These are phyloP conservation scores for Octopus bimaculoides DNA, from an alignment of 1,140 invertebrate genomes.

Conservation along the genomic window DNA sequence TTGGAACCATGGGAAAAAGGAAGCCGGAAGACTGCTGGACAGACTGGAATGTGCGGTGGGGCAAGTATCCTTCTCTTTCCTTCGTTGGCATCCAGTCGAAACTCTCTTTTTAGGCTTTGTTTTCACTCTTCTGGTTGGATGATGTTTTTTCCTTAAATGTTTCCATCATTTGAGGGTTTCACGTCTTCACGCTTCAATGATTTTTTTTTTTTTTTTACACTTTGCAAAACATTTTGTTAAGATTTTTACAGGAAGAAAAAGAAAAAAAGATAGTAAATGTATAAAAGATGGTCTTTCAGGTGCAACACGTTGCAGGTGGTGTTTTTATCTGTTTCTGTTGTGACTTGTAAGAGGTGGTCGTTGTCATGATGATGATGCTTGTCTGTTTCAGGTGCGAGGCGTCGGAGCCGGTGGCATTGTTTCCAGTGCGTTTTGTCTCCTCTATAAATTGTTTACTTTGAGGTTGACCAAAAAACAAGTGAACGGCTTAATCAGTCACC, in stretches of 20 bases:
- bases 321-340: not conserved
- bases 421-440: constrained; percentile 95
- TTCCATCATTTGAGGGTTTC: no score
- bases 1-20: constrained; percentile 99
- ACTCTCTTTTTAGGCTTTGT: no score
- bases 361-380: no score
- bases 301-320: not conserved
- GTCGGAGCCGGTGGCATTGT: constrained; percentile 99
- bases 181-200: no score
- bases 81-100: not conserved
- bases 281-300: no score
- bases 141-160: no score
- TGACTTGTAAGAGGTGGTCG: no score
- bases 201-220: no score
- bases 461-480: constrained; percentile 96
- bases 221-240: no score
- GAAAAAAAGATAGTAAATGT: no score
- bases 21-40: constrained; percentile 82
- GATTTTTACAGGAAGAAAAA: no score
- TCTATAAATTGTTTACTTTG: constrained; percentile 97
- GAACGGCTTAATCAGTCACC: constrained; percentile 90
- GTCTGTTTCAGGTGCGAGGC: constrained; percentile 77
- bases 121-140: no score
- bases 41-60: constrained; percentile 98
- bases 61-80: constrained; percentile 64